Base-by-base conservation (phyloP, 2,888 invertebrate genomes). In the Sminthurides aquaticus region DNA sequence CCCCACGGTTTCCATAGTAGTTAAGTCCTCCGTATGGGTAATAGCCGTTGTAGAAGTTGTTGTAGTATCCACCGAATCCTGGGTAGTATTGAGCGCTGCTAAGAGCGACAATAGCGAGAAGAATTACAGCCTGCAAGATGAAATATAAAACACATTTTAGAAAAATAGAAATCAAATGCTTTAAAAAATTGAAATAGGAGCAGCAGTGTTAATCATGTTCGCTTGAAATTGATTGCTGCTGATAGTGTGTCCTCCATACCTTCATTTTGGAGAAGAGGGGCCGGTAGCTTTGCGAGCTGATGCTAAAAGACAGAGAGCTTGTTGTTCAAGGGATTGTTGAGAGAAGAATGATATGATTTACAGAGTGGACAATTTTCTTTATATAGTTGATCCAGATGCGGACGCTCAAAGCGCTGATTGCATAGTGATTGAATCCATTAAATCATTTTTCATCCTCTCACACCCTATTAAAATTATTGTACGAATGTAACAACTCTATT, bases 51-150 rank as follows among this genome's bases (percentile, higher is more conserved):
- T 52, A 52, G 8, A 5, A 8, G 52, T 52, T 15, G 22, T 15
- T 22, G 52, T 15, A 15, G 18, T 8, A 5, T 15, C 22, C 18
- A 22, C 52, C 52, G 52, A 20, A 52, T 15, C 52, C 52, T 15
- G 52, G 52, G 52, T 52, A 52, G 52, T 15, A 52, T 52, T 52
- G 52, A 5, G 52, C 52, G 52, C 20, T 52, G 22, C 11, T 20
- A 22, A 20, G 11, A 52, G 52, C 52, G 20, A 52, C 52, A 8
- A 52, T 5, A 22, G 52, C 52, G 52, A 52, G 22, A 20, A 52
- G 52, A 20, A 52, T 52, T 5, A 22, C 52, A 20, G 22, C 52
- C 52, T 52, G 43, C 15, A 34, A 34, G 15, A 5, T n/a, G n/a
- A n/a, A n/a, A n/a, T n/a, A n/a, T n/a, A n/a, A n/a, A n/a, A n/a